These are phyloP conservation scores for Lamellibrachia satsuma DNA, from an alignment of 2,888 invertebrate genomes.

Conservation along the genomic window DNA sequence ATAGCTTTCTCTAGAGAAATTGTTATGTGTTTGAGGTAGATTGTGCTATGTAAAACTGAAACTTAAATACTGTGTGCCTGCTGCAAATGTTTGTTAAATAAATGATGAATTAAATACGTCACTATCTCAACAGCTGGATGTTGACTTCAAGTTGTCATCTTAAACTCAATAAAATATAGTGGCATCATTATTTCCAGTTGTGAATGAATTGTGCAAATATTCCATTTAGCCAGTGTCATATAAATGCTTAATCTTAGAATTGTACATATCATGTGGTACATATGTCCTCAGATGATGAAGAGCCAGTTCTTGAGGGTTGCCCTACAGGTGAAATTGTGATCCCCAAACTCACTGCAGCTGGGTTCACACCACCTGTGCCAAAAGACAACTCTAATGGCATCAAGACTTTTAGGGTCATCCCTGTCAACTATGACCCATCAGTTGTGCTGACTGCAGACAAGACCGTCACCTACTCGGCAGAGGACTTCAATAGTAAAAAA, in stretches of 20 bases:
- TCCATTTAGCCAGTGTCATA: neutral
- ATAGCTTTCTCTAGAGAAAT: too few species aligned
- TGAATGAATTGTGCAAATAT: too few species aligned
- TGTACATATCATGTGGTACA: neutral
- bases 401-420: neutral
- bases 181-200: neutral
- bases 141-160: neutral
- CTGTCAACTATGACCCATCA: neutral
- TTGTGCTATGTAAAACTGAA: too few species aligned
- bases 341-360: neutral
- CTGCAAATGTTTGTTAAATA: too few species aligned
- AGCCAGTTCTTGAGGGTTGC: neutral
- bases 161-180: neutral
- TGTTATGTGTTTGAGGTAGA: too few species aligned
- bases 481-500: neutral
- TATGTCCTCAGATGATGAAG: neutral
- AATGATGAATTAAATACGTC: too few species aligned
- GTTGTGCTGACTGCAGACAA: neutral
- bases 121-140: too few species aligned
- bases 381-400: conserved; percentile 7
- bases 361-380: neutral
- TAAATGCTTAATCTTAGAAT: neutral
- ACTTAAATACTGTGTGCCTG: too few species aligned
- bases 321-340: neutral
- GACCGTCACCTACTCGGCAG: neutral